Base-by-base conservation (phyloP, 64 coral and sea anemone genomes). In the Catalaphyllia jardinei region DNA sequence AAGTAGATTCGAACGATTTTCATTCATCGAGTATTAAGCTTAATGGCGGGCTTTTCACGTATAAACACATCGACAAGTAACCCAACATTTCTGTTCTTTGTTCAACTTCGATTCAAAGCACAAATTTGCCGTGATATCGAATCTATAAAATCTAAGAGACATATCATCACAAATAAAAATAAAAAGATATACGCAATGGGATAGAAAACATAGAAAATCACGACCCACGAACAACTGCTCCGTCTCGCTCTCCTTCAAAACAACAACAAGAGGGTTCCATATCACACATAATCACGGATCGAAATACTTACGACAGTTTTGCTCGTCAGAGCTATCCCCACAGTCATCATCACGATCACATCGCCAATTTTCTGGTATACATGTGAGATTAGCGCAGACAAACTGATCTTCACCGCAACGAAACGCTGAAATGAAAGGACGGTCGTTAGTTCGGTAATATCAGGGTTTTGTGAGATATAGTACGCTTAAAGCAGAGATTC, bases 331-430 rank as follows among this genome's bases (percentile, higher is more conserved):
- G 72, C 80, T 86, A 77, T 94, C 88, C 14, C 51, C 88, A 65
- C 93, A 94, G 80, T 94, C 93, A 80, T 79, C 51, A 20, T 94
- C 88, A 20, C 82, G 73, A n/a, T 94, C 93, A 87, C 93, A 94
- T 65, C 67, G 49, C 93, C 93, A 94, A 78, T 79, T 62, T 51
- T 67, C n/a, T 27, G 82, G 93, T 17, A 94, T 90, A 77, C 93
- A 94, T 29, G 77, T 89, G 16, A 76, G 60, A 93, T 93, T 88
- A 16, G n/a, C 46, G 89, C 92, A 93, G 69, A 75, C 39, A 82
- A 93, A 93, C 19, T 89, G 74, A 31, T 89, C 42, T 39, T 69
- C 49, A 31, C 33, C 55, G 16, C 87, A 89, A 10, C 59, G 59
- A 67, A 89, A 78, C 14, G 12, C 87, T 89, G 74, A 29, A 83